Percentiles rank a stretch among this genome's conserved stretches.
Conservation (phyloP, 2,797 vertebrate genomes). For the Microcaecilia unicolor region DNA sequence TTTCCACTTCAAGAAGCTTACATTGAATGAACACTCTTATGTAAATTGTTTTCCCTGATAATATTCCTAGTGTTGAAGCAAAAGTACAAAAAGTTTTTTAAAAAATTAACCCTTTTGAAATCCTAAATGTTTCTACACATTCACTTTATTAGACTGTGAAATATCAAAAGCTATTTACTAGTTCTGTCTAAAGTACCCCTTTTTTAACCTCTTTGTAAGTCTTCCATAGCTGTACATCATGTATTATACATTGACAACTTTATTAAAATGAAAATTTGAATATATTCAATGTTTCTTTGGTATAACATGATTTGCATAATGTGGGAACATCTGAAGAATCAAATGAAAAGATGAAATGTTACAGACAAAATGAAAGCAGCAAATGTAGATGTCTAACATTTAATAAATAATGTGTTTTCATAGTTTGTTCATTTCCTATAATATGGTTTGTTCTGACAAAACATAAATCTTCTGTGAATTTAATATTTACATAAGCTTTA, state of each 20-base stretch:
- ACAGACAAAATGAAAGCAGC: conserved; percentile 42
- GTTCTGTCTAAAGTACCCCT: conserved; percentile 42
- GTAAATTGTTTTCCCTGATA: too few relatives aligned
- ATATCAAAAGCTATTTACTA: conserved; percentile 45
- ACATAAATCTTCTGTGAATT: conserved; percentile 32
- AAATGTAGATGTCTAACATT: conserved; percentile 41
- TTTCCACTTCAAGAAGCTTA: too few relatives aligned
- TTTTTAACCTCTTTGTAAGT: conserved; percentile 56
- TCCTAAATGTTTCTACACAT: conserved; percentile 18
- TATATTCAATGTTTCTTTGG: conserved; percentile 57
- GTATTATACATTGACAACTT: conserved; percentile 53
- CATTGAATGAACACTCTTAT: too few relatives aligned
- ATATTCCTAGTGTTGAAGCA: neutral
- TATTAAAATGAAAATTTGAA: conserved; percentile 63
- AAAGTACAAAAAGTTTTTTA: neutral
- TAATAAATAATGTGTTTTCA: conserved; percentile 42
- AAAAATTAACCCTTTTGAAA: conserved; percentile 3
- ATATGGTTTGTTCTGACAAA: conserved; percentile 30
- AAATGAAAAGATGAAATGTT: conserved; percentile 46
- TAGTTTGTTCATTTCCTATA: conserved; percentile 32
- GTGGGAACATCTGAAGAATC: conserved; percentile 42
- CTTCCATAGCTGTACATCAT: conserved; percentile 36
- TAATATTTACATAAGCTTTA: conserved; percentile 37
- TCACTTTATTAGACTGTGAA: conserved; percentile 41
- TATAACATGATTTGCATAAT: conserved; percentile 54